Base-by-base conservation (phyloP, 2,113 vertebrate species). In the Actinemys pallida region DNA sequence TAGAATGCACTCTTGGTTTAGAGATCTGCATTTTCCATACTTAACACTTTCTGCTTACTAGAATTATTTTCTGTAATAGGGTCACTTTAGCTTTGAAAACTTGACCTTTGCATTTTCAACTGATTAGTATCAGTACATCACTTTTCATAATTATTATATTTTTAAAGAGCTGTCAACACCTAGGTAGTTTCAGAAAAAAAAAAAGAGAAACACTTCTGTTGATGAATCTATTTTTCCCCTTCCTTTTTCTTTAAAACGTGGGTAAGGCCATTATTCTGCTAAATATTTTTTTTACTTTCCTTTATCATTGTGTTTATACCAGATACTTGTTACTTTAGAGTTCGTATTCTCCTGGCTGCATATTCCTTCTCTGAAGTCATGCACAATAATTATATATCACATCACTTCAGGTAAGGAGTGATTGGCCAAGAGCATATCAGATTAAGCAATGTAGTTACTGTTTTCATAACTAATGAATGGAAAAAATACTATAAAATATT, bases 381-480 rank as follows among this genome's bases (percentile, higher is more conserved):
- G 35, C 0, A 0, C 47, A 62, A 2, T 69, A 86, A 53, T 14
- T 42, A 42, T 42, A 42, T 42, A 42, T 42, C 39, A 42, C 39
- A 42, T 42, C 39, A 29, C 35, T 49, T 0, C 0, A 45, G 3
- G 17, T 84, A 88, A 57, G 69, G 31, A 89, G 25, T n/a, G 92
- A 31, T 20, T 89, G 81, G 45, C 57, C 81, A 25, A 45, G 62
- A 19, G 2, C 3, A 0, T 1, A 20, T 89, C 47, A 14, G 20
- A 22, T 89, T 8, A 62, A 50, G 84, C 85, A 95, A 45, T 50
- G 62, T 59, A 62, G 0, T 0, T 0, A 1, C 6, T 2, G 6
- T 45, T 94, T 94, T 42, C 0, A 0, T 80, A 83, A 12, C 0
- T 0, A 8, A 3, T 8, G 25, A 14, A 80, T 52, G n/a, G 69